Percentiles rank a stretch among this genome's conserved stretches.
phyloP scores from a whole-genome alignment of 2,888 invertebrate genomes.

The Sialis lutaria region DNA sequence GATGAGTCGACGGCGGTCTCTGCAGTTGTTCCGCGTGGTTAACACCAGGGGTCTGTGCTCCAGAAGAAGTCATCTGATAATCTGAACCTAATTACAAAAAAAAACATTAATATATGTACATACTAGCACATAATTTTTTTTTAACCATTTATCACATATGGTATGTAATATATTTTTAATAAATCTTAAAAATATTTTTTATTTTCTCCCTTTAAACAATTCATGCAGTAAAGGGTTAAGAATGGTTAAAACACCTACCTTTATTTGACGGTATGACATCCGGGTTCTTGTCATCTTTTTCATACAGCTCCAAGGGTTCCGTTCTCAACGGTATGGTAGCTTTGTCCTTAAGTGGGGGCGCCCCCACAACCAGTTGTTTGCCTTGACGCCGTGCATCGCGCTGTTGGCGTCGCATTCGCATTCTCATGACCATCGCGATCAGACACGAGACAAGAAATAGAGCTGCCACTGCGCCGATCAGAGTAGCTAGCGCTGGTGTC shows the following conservation, averaged over 20 bases:
- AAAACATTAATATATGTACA: not conserved
- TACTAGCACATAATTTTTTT: not conserved
- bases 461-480: constrained; percentile 50
- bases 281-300: constrained; percentile 71
- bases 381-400: constrained; percentile 24
- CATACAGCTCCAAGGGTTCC: constrained; percentile 51
- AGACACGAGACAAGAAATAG: constrained; percentile 46
- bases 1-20: not conserved
- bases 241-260: constrained; percentile 34
- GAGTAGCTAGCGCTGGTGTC: constrained; percentile 40
- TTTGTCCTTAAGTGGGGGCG: constrained; percentile 43
- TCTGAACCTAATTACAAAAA: constrained; percentile 37
- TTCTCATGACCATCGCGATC: constrained; percentile 40
- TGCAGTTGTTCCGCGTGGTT: not conserved
- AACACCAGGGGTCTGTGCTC: constrained; percentile 46
- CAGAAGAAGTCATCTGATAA: constrained; percentile 48
- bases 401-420: constrained; percentile 35
- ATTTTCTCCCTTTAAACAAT: not conserved
- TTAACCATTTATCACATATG: too few relatives aligned
- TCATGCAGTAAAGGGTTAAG: not conserved
- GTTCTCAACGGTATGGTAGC: constrained; percentile 43
- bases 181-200: not conserved
- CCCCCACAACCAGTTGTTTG: constrained; percentile 35
- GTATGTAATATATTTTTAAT: not conserved
- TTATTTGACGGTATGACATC: constrained; percentile 77